These are phyloP conservation scores for Sciurus vulgaris DNA, from an alignment of 2,797 vertebrate species.

Conservation along the genomic window DNA sequence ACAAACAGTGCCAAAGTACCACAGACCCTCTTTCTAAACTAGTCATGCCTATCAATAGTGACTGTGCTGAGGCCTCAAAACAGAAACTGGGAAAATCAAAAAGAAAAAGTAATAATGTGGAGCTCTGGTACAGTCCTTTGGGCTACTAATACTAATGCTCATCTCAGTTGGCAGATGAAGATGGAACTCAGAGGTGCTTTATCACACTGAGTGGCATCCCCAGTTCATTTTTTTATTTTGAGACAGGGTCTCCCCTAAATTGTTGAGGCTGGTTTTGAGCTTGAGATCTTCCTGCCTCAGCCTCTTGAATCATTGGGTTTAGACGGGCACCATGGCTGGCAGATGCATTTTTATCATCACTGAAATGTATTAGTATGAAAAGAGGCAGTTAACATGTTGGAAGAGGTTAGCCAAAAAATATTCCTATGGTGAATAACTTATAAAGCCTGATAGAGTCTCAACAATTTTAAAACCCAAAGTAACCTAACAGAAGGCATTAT, in stretches of 20 bases:
- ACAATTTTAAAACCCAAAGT: slow-evolving; percentile 23
- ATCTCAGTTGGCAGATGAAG: neutral
- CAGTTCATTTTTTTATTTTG: too few relatives aligned
- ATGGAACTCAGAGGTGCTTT: too few relatives aligned
- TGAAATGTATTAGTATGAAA: slow-evolving; percentile 5
- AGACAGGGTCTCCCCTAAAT: too few relatives aligned
- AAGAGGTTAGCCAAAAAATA: neutral
- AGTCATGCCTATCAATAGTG: slow-evolving; percentile 5
- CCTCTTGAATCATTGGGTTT: too few relatives aligned
- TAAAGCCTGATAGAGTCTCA: slow-evolving; percentile 25
- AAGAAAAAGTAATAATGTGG: neutral
- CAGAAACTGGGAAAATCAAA: neutral
- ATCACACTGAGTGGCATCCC: too few relatives aligned
- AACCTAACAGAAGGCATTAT: slow-evolving; percentile 49
- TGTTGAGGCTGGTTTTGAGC: too few relatives aligned
- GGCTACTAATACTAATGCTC: neutral
- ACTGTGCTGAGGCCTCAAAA: neutral
- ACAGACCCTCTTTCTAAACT: slow-evolving; percentile 11
- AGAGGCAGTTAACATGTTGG: neutral
- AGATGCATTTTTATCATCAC: neutral
- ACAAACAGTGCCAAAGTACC: slow-evolving; percentile 78
- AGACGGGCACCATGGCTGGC: too few relatives aligned
- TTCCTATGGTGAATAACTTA: slow-evolving; percentile 27
- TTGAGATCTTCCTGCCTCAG: too few relatives aligned
- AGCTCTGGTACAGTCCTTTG: neutral